Evolutionary conservation across 2,113 vertebrate genomes (phyloP), one percentile per base, ranked within the genome.

Genomic region (Coregonus clupeaformis): DNA sequence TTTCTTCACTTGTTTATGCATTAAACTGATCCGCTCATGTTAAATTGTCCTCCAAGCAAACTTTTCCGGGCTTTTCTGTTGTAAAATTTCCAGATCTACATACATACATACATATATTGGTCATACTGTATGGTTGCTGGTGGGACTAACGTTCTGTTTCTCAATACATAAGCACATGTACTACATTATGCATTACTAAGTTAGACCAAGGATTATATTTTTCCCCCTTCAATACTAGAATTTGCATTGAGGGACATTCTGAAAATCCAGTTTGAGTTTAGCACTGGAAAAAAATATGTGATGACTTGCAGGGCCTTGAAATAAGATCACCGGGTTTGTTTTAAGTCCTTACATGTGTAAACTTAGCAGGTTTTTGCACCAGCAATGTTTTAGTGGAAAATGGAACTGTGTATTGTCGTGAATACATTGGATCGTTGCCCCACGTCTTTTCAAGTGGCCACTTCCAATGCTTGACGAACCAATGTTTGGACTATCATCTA

Each of bases 401-500:
- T 77, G 67, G 82, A 81, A 86, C 67, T 22, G 4, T 76, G 36
- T 68, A 22, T 36, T 42, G 78, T 71, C 76, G 22, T 74, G 80
- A 36, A 77, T 75, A 60, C 71, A 74, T 76, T 85, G 85, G 77
- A 81, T n/a, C 5, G 71, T 71, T 83, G 69, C 76, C 82, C 73
- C 65, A 76, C 66, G 78, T 86, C 76, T 85, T 83, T 88, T 86
- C 73, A 77, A 72, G 68, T 64, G 80, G 73, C 45, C 25, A 5
- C 47, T 69, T 88, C 76, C 80, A 85, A 78, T 82, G 74, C 79
- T 63, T 77, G 80, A 79, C 77, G 78, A 84, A 75, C 69, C 76
- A 74, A 83, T 90, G 85, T 91, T 91, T 90, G 82, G 86, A 90
- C 73, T 76, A 82, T 78, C 72, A 72, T 85, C 79, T 69, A 78